Evolutionary conservation across 2,113 vertebrate genomes (phyloP).

Genomic region (Hiodon tergisus): DNA sequence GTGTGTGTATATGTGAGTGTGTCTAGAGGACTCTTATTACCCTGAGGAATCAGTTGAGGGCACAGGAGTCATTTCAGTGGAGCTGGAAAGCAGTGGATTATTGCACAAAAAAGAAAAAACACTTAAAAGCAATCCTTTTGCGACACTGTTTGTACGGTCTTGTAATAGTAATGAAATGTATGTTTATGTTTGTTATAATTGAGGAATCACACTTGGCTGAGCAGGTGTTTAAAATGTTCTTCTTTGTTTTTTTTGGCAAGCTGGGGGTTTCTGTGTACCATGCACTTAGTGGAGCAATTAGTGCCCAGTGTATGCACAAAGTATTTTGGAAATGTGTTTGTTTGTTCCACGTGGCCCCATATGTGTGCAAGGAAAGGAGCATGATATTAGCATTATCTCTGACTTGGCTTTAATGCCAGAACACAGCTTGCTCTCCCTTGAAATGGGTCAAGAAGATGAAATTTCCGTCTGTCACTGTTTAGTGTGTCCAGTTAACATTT

Average conservation of each 20-base stretch:
- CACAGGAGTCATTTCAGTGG: background rate
- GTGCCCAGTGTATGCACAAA: background rate
- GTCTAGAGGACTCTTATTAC: no score
- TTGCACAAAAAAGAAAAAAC: background rate
- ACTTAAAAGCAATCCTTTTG: no score
- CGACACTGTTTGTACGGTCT: no score
- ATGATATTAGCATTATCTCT: constrained; percentile 15
- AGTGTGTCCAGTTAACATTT: background rate
- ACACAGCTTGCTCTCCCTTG: background rate
- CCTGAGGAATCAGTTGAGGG: background rate
- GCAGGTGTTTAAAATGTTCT: no score
- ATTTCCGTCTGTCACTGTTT: background rate
- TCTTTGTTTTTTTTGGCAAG: background rate
- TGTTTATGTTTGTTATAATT: no score
- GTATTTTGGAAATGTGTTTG: background rate
- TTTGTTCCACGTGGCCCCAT: background rate
- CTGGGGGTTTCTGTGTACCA: background rate
- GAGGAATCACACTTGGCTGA: no score
- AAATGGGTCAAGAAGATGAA: constrained; percentile 6
- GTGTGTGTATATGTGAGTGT: no score
- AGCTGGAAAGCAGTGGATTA: no score
- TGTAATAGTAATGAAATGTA: no score
- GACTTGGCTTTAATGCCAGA: background rate
- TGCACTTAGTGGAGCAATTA: background rate
- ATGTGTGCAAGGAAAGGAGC: constrained; percentile 1